These are phyloP conservation scores for Anas platyrhynchos DNA, from an alignment of 2,113 vertebrate genomes.

Conservation along the genomic window DNA sequence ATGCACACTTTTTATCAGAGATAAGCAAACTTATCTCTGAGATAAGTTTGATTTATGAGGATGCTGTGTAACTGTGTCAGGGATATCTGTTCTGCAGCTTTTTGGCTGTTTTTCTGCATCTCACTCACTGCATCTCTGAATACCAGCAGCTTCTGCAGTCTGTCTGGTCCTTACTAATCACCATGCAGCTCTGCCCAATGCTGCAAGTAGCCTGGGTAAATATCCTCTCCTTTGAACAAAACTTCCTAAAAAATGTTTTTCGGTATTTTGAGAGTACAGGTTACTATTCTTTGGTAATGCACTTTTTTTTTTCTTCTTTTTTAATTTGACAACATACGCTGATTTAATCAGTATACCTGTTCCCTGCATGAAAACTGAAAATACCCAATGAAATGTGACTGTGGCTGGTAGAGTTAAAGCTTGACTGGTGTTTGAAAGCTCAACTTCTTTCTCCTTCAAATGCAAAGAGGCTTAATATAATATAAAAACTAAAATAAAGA, in stretches of 20 bases:
- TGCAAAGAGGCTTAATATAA: background rate
- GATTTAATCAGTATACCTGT: background rate
- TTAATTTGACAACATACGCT: background rate
- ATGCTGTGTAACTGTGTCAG: slow-evolving; percentile 7
- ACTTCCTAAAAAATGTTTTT: slow-evolving; percentile 4
- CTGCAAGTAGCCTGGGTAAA: slow-evolving; percentile 33
- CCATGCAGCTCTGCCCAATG: background rate
- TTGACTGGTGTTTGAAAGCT: background rate
- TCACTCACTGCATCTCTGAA: background rate
- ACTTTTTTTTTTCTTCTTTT: background rate
- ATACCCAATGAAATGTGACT: background rate
- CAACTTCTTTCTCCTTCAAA: background rate
- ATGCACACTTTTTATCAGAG: background rate
- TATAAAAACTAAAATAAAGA: background rate
- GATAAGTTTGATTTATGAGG: slow-evolving; percentile 64
- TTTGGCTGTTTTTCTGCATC: slow-evolving; percentile 8
- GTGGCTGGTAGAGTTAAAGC: background rate
- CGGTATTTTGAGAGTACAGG: background rate
- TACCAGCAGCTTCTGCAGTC: background rate
- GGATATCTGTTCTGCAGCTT: slow-evolving; percentile 34
- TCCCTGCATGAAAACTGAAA: background rate
- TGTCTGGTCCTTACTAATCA: background rate
- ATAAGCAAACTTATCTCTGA: background rate
- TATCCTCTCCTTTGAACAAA: background rate
- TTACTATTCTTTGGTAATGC: background rate